These are phyloP conservation scores for Conus ventricosus DNA, from an alignment of 1,140 invertebrate genomes.

Conservation along the genomic window DNA sequence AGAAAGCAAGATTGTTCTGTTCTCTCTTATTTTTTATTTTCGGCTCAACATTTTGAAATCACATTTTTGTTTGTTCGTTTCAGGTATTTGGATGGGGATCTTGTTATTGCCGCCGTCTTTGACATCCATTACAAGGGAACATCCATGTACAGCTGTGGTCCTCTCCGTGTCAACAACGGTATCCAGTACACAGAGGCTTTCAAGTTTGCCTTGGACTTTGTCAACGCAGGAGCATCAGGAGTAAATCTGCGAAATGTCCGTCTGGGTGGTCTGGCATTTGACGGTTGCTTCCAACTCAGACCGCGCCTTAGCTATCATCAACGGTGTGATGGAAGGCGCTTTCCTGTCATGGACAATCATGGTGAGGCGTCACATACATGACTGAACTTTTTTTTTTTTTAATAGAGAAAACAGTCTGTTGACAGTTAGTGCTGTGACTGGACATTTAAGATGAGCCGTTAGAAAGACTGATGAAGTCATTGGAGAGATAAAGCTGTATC, in stretches of 20 bases:
- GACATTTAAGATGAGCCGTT: too few species aligned
- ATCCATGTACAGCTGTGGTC: conserved; percentile 61
- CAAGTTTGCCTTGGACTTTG: conserved; percentile 62
- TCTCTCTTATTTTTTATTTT: too few species aligned
- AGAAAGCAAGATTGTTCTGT: too few species aligned
- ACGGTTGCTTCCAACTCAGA: conserved; percentile 63
- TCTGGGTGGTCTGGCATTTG: conserved; percentile 77
- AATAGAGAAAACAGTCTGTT: too few species aligned
- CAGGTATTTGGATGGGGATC: conserved; percentile 62
- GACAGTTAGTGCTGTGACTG: too few species aligned
- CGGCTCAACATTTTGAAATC: too few species aligned
- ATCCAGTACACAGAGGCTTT: conserved; percentile 69
- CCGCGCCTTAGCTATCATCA: conserved; percentile 58
- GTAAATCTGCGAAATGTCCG: conserved; percentile 78
- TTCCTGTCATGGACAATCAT: conserved; percentile 15
- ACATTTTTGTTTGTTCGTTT: too few species aligned
- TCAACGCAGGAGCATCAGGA: conserved; percentile 62
- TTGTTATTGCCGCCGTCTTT: conserved; percentile 68
- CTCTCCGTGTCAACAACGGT: conserved; percentile 56
- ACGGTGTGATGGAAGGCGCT: conserved; percentile 51
- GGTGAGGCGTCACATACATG: background rate
- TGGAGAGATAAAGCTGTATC: too few species aligned
- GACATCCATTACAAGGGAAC: conserved; percentile 63
- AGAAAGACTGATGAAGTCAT: too few species aligned
- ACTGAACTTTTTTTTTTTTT: too few species aligned